Percentiles rank a stretch among this genome's conserved stretches.
phyloP scores from a whole-genome alignment of 1,140 invertebrate species.

The Teleopsis dalmanni region DNA sequence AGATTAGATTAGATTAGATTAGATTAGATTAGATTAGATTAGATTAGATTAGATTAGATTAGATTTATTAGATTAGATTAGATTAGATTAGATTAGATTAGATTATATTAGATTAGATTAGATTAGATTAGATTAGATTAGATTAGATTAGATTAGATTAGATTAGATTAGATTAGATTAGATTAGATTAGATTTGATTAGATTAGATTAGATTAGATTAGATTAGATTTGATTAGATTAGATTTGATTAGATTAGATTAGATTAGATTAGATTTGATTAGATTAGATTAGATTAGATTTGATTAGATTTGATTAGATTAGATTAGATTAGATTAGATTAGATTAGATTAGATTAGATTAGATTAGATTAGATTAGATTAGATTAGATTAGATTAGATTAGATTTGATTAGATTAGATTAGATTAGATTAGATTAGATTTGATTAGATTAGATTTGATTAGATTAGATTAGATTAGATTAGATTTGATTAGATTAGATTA shows the following conservation, averaged over 20 bases:
- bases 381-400: not conserved
- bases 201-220: not conserved
- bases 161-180: not conserved
- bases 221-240: not conserved
- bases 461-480: not conserved
- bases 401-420: not conserved
- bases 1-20: not conserved
- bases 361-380: not conserved
- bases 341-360: not conserved
- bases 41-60: not conserved
- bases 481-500: not conserved
- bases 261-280: not conserved
- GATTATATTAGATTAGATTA: not conserved
- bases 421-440: not conserved
- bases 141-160: too few species aligned
- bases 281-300: not conserved
- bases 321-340: not conserved
- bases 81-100: not conserved
- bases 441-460: not conserved
- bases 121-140: not conserved
- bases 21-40: not conserved
- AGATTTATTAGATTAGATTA: not conserved
- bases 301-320: not conserved
- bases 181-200: not conserved
- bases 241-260: not conserved